phyloP scores from a whole-genome alignment of 2,113 vertebrate genomes.

The Cricetomys ansorgei region DNA sequence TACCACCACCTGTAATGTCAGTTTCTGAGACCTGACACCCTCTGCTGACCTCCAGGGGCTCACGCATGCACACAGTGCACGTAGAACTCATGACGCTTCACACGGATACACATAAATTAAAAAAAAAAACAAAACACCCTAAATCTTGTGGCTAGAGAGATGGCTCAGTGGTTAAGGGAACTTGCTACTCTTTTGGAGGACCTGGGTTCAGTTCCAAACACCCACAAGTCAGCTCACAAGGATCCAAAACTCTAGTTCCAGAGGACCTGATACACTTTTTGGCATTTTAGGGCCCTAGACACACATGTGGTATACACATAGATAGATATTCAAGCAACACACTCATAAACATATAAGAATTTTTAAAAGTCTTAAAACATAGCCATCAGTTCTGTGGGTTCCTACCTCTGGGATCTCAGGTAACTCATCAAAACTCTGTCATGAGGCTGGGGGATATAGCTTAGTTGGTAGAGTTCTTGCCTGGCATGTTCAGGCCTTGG shows the following conservation, averaged over 20 bases:
- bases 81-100: not conserved
- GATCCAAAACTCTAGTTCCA: not conserved
- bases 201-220: not conserved
- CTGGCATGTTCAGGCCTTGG: not conserved
- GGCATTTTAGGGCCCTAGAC: not conserved
- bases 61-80: too few species aligned
- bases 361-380: not conserved
- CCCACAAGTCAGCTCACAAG: not conserved
- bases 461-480: not conserved
- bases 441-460: not conserved
- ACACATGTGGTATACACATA: not conserved
- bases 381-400: not conserved
- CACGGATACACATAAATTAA: not conserved
- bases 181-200: not conserved
- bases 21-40: too few species aligned
- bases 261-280: not conserved
- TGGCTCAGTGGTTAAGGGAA: not conserved
- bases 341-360: not conserved
- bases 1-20: not conserved
- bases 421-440: not conserved
- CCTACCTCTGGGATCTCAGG: not conserved
- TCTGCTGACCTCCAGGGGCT: not conserved
- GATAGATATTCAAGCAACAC: not conserved
- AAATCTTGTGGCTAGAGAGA: not conserved
- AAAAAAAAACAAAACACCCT: not conserved